Evolutionary conservation across 2,113 vertebrate genomes (phyloP), one percentile per base, ranked within the genome.

Genomic region (Cairina moschata): DNA sequence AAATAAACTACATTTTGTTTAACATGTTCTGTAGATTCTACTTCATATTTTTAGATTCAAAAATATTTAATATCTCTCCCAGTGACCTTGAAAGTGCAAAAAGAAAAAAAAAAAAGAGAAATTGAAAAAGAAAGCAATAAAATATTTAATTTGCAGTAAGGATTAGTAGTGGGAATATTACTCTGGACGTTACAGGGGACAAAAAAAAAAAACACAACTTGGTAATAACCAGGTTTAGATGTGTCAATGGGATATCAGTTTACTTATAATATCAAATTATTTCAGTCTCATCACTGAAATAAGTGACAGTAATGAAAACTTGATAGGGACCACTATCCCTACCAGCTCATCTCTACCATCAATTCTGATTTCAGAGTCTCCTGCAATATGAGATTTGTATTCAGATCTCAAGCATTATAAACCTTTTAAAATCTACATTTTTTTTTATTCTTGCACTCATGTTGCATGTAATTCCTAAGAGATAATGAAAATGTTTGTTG

Each of bases 291-390:
- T 62, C 48, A 25, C 28, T 40, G 69, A 72, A 76, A 72, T 68
- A 50, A 62, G 26, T 81, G 58, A 40, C 3, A 62, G 9, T 58
- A 28, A 17, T 22, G 36, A 75, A 87, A 84, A 72, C 14, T 44
- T 54, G 13, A 48, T 63, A 48, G 9, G 5, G 3, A 31, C 28
- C 31, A 23, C 16, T 76, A 36, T 22, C 26, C 13, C 28, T 50
- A 60, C 13, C 16, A 0, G 0, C 21, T n/a, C 7, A 23, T 60
- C 69, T 31, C 9, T 16, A 11, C 14, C 7, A 34, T 44, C 25
- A 32, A 1, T 76, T 71, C 38, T 58, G 48, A 54, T 77, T 84
- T 58, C 46, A 77, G 22, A 42, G 12, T 55, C 12, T 28, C 8
- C 36, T 63, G 46, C 14, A 31, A 63, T 22, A 23, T 0, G 40